Percentiles rank a stretch among this genome's conserved stretches.
phyloP scores from a whole-genome alignment of 2,888 invertebrate genomes.

The Polietes domitor region DNA sequence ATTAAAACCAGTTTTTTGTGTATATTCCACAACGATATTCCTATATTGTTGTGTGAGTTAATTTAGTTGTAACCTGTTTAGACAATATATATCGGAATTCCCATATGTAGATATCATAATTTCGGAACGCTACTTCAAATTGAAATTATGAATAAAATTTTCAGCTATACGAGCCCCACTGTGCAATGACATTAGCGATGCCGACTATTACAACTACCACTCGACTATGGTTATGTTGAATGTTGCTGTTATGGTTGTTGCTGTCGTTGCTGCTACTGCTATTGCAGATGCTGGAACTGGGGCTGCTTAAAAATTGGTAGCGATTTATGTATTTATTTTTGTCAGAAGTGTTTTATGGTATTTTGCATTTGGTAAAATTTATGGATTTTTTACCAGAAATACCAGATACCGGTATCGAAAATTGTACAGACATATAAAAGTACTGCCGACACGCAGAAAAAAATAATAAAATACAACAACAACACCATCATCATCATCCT shows the following conservation, averaged over 20 bases:
- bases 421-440: constrained; percentile 48
- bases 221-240: constrained; percentile 1
- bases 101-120: too few relatives aligned
- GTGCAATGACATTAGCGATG: not conserved
- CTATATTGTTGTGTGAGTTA: too few relatives aligned
- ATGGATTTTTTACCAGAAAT: constrained; percentile 55
- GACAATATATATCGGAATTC: too few relatives aligned
- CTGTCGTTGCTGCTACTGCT: not conserved
- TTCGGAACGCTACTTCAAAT: too few relatives aligned
- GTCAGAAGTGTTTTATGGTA: constrained; percentile 66
- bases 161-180: too few relatives aligned
- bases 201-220: constrained; percentile 19
- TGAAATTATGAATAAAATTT: too few relatives aligned
- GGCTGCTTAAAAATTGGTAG: constrained; percentile 52
- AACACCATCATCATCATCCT: not conserved
- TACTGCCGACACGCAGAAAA: constrained; percentile 15
- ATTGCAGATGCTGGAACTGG: not conserved
- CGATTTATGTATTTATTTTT: constrained; percentile 66
- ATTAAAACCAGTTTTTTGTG: too few relatives aligned
- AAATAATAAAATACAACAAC: constrained; percentile 38
- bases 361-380: constrained; percentile 62
- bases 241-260: constrained; percentile 26
- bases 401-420: constrained; percentile 60
- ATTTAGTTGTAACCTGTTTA: too few relatives aligned
- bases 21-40: too few relatives aligned